Base-by-base conservation (phyloP, 2,888 invertebrate species). In the Ectemnius lituratus region DNA sequence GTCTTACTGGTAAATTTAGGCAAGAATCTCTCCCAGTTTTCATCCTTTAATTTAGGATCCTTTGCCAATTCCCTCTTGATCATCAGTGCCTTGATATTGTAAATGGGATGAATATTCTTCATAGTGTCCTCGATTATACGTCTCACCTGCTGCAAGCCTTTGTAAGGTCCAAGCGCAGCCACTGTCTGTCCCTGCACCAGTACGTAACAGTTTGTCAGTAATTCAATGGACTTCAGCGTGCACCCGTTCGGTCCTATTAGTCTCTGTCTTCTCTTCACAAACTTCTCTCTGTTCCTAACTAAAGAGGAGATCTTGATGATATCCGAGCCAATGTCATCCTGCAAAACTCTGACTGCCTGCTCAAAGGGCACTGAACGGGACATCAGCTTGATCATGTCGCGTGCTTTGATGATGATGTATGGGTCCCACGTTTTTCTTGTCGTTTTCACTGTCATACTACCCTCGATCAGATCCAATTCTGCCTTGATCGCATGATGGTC, bases 361-460 rank as follows among this genome's bases (percentile, higher is more conserved):
- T 99, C 99, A 85, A 96, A 97, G 0, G 99, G 99, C 0, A 99
- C 99, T 90, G 98, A 98, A 82, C 99, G 93, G 0, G 99, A 97
- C 85, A 99, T 91, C 2, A 99, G 92, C 90, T 98, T 99, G 85
- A 99, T 96, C 92, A 99, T 94, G 90, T 99, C 99, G 75, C 99
- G 93, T 0, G 98, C 98, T 92, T 99, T 99, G 37, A 99, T 93
- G 59, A 99, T 97, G 67, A 98, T 96, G 84, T 96, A 99, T 0
- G 99, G 99, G 92, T 99, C 99, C 98, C 98, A 99, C 0, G 99
- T 99, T 92, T 99, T 98, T 67, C 96, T 93, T 0, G 98, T 98
- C 0, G 99, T 99, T 90, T 93, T 94, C 0, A 99, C 99, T 0
- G 95, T 94, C 96, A 99, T 96, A 85, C 97, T 98, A 57, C 99